Evolutionary conservation across 2,113 vertebrate genomes (phyloP).

Genomic region (Ctenodactylus gundi): DNA sequence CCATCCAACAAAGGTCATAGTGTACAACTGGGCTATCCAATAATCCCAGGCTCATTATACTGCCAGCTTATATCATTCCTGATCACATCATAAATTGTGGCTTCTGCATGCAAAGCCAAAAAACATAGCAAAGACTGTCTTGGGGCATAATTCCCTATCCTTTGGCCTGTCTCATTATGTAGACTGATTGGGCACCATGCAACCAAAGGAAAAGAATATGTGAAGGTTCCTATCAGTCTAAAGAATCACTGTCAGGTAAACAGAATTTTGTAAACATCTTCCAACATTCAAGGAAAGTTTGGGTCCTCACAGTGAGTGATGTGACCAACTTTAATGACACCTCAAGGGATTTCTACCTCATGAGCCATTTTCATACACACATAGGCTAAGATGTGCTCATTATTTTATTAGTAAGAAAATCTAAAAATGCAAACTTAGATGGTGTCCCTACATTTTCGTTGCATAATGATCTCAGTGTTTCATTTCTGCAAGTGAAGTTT

Average conservation of each 20-base stretch:
- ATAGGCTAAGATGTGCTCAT: not conserved
- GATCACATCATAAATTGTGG: slow-evolving; percentile 51
- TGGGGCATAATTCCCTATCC: slow-evolving; percentile 27
- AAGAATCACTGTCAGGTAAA: slow-evolving; percentile 38
- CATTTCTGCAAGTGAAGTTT: slow-evolving; percentile 3
- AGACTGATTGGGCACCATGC: slow-evolving; percentile 47
- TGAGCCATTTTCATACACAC: not conserved
- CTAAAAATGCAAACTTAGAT: slow-evolving; percentile 26
- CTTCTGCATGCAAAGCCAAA: slow-evolving; percentile 59
- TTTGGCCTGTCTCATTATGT: slow-evolving; percentile 63
- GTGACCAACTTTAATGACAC: slow-evolving; percentile 42
- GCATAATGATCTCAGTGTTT: not conserved
- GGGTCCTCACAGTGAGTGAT: slow-evolving; percentile 24
- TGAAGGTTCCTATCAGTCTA: slow-evolving; percentile 55
- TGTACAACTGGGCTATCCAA: not conserved
- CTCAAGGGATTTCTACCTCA: not conserved
- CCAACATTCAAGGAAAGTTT: slow-evolving; percentile 26
- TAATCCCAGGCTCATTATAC: slow-evolving; percentile 44
- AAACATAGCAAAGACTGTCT: not conserved
- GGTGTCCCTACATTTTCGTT: not conserved
- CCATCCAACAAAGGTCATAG: slow-evolving; percentile 60
- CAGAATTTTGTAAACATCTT: slow-evolving; percentile 6
- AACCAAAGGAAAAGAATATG: slow-evolving; percentile 29
- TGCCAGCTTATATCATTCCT: slow-evolving; percentile 52
- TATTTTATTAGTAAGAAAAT: slow-evolving; percentile 36